These are phyloP conservation scores for Zaprionus nigranus DNA, from an alignment of 1,140 invertebrate species.

Conservation along the genomic window DNA sequence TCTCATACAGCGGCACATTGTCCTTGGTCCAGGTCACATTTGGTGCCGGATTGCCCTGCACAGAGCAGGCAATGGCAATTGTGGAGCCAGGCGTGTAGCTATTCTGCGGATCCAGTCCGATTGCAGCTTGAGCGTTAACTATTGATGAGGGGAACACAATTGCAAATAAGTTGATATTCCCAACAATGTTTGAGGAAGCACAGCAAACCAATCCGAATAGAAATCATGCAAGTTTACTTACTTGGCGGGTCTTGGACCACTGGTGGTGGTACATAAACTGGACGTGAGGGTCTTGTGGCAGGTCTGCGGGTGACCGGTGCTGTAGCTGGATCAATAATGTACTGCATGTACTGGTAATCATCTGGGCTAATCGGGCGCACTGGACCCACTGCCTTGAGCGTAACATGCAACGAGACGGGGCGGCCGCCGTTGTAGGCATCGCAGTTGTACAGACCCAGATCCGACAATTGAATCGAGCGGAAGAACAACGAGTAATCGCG, in stretches of 20 bases:
- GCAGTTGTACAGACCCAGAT: conserved; percentile 93
- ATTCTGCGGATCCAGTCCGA: conserved; percentile 85
- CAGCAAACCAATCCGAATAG: conserved; percentile 35
- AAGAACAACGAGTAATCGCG: conserved; percentile 91
- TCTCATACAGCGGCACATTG: conserved; percentile 82
- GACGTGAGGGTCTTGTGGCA: conserved; percentile 81
- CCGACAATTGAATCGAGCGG: conserved; percentile 88
- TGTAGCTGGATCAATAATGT: conserved; percentile 85
- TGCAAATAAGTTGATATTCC: neutral
- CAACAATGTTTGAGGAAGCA: neutral
- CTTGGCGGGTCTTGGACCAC: conserved; percentile 42
- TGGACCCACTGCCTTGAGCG: conserved; percentile 89
- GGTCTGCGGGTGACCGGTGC: conserved; percentile 68
- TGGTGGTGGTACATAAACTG: conserved; percentile 63
- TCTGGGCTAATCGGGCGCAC: conserved; percentile 85
- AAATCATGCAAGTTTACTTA: conserved; percentile 66
- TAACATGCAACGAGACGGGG: conserved; percentile 90
- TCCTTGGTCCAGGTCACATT: conserved; percentile 92
- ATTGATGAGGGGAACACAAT: neutral
- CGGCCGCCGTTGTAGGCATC: conserved; percentile 94
- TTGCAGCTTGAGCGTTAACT: conserved; percentile 88
- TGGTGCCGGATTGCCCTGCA: conserved; percentile 91
- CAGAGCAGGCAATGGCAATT: conserved; percentile 90
- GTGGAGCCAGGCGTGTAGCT: conserved; percentile 88
- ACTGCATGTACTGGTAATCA: conserved; percentile 86